These are phyloP conservation scores for Momotus momota DNA, from an alignment of 2,797 vertebrate genomes.

Conservation along the genomic window DNA sequence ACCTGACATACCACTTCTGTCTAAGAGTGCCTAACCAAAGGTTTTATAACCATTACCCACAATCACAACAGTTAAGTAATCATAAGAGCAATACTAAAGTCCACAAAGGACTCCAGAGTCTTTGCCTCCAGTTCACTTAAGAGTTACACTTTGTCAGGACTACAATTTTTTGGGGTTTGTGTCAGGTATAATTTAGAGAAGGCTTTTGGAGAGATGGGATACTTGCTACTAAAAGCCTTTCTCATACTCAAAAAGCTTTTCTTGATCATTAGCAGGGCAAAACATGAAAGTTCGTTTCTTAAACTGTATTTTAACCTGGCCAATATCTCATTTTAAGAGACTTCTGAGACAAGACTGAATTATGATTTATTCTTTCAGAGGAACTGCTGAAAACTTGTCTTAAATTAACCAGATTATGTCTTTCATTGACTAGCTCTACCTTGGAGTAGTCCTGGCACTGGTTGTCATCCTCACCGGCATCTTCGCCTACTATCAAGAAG, in stretches of 20 bases:
- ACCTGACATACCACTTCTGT: neutral
- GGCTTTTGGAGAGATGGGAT: neutral
- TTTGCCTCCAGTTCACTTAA: neutral
- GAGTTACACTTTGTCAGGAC: neutral
- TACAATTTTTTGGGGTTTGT: accelerated
- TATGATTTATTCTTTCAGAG: neutral
- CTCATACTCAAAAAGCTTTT: neutral
- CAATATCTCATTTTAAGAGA: neutral
- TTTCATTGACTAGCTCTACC: conserved; percentile 76
- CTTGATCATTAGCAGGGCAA: neutral
- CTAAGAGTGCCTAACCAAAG: neutral
- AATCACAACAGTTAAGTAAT: neutral
- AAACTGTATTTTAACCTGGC: neutral
- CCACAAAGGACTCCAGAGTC: neutral
- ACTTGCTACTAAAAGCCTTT: neutral
- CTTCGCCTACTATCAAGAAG: conserved; percentile 86
- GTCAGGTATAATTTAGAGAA: neutral
- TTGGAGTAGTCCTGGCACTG: conserved; percentile 79
- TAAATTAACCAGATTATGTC: neutral
- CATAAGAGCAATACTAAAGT: neutral
- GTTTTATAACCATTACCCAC: neutral
- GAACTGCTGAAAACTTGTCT: neutral
- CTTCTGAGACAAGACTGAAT: neutral
- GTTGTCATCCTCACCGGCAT: conserved; percentile 83
- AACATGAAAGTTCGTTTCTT: neutral